Evolutionary conservation across 2,797 vertebrate species (phyloP).

Genomic region (Prionace glauca): DNA sequence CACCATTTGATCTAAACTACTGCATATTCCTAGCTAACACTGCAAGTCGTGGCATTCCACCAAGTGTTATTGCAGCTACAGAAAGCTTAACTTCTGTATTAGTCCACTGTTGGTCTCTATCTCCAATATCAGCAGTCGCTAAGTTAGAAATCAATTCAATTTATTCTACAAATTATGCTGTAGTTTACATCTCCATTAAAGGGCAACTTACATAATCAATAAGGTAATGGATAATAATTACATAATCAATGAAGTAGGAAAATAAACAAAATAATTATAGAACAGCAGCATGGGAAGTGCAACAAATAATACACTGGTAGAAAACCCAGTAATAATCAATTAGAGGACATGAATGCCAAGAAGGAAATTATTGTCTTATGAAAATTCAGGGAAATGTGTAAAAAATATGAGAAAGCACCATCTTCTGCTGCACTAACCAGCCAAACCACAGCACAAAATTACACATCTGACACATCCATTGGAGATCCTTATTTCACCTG

Average conservation of each 20-base stretch:
- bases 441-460: neutral
- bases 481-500: neutral
- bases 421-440: neutral
- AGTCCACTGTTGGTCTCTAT: neutral
- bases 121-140: neutral
- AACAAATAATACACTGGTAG: neutral
- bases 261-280: conserved; percentile 1
- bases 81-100: neutral
- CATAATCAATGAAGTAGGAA: conserved; percentile 10
- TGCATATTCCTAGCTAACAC: neutral
- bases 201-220: conserved; percentile 9
- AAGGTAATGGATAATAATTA: conserved; percentile 22
- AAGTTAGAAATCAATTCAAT: neutral
- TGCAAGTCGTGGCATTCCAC: neutral
- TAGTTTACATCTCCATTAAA: conserved; percentile 34
- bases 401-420: neutral
- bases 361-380: neutral
- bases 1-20: neutral
- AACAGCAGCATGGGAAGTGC: neutral
- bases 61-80: neutral
- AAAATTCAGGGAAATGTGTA: neutral
- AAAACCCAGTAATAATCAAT: neutral
- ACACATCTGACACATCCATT: neutral
- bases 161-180: conserved; percentile 6
- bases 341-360: neutral